Evolutionary conservation across 2,888 invertebrate species (phyloP).

Genomic region (Eulithis testata): DNA sequence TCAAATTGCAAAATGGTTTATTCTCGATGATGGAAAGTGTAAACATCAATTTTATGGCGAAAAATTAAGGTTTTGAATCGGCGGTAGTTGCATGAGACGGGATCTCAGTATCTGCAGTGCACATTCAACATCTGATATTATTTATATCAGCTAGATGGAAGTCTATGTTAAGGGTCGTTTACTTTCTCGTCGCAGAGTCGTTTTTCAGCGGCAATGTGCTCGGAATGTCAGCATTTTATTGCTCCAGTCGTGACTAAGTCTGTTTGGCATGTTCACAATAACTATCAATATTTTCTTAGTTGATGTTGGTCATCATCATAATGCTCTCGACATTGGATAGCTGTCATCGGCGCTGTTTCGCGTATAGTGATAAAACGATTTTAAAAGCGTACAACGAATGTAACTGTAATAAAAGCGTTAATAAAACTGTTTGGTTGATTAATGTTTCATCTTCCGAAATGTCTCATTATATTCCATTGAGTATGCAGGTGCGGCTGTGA

Average conservation of each 20-base stretch:
- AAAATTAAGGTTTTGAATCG: conserved; percentile 50
- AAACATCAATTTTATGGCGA: conserved; percentile 51
- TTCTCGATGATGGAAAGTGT: conserved; percentile 42
- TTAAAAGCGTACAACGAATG: conserved; percentile 46
- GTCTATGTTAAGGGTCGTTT: conserved; percentile 71
- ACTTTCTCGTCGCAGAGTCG: conserved; percentile 60
- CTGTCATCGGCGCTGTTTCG: conserved; percentile 45
- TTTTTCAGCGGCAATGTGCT: conserved; percentile 59
- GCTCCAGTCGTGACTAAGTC: conserved; percentile 18
- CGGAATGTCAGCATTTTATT: conserved; percentile 34
- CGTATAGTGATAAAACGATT: conserved; percentile 46
- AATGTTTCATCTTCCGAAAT: conserved; percentile 55
- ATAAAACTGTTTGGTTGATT: conserved; percentile 54
- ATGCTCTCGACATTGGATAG: conserved; percentile 43
- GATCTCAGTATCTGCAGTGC: conserved; percentile 38
- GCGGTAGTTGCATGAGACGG: conserved; percentile 32
- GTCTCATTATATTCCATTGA: conserved; percentile 50
- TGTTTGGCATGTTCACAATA: conserved; percentile 9
- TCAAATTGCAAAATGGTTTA: conserved; percentile 54
- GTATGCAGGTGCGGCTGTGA: conserved; percentile 69
- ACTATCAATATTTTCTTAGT: conserved; percentile 16
- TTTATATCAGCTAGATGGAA: conserved; percentile 68
- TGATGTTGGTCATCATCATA: conserved; percentile 37
- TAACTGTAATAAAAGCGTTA: conserved; percentile 51
- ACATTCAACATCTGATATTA: conserved; percentile 66